Evolutionary conservation across 1,140 invertebrate species (phyloP).

Genomic region (Drosophila busckii): DNA sequence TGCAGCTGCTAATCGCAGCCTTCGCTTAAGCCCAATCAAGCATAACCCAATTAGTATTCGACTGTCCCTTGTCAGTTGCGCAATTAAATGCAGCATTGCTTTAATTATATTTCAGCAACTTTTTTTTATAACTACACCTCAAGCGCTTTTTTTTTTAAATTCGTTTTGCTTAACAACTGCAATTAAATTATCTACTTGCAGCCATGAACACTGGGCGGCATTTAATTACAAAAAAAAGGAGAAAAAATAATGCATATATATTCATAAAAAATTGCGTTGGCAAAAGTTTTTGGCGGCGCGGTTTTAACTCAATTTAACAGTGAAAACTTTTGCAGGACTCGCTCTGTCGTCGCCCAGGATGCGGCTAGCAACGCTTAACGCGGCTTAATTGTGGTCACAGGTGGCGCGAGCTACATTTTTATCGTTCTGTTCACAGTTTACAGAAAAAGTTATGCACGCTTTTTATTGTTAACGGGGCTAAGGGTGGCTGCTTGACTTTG

Average conservation of each 20-base stretch:
- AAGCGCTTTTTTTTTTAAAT: slow-evolving; percentile 12
- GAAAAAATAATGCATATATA: background rate
- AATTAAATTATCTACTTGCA: slow-evolving; percentile 75
- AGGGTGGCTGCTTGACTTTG: slow-evolving; percentile 20
- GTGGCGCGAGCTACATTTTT: slow-evolving; percentile 67
- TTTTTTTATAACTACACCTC: slow-evolving; percentile 67
- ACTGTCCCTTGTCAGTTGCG: slow-evolving; percentile 45
- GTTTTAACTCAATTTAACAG: slow-evolving; percentile 69
- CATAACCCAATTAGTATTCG: slow-evolving; percentile 26
- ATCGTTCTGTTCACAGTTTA: slow-evolving; percentile 76
- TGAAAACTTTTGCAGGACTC: slow-evolving; percentile 47
- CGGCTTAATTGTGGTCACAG: slow-evolving; percentile 77
- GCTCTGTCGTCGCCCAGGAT: background rate
- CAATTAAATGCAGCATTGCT: slow-evolving; percentile 61
- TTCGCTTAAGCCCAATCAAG: background rate
- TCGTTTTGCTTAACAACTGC: slow-evolving; percentile 58
- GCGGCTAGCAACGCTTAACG: slow-evolving; percentile 55
- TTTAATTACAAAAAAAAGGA: slow-evolving; percentile 39
- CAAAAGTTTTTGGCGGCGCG: slow-evolving; percentile 47
- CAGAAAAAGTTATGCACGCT: slow-evolving; percentile 28
- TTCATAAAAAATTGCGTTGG: slow-evolving; percentile 26
- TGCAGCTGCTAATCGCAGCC: slow-evolving; percentile 26
- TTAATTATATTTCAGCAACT: slow-evolving; percentile 73
- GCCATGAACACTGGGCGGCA: slow-evolving; percentile 37
- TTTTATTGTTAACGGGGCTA: slow-evolving; percentile 8